These are phyloP conservation scores for Hemiscyllium ocellatum DNA, from an alignment of 2,113 vertebrate species.

Conservation along the genomic window DNA sequence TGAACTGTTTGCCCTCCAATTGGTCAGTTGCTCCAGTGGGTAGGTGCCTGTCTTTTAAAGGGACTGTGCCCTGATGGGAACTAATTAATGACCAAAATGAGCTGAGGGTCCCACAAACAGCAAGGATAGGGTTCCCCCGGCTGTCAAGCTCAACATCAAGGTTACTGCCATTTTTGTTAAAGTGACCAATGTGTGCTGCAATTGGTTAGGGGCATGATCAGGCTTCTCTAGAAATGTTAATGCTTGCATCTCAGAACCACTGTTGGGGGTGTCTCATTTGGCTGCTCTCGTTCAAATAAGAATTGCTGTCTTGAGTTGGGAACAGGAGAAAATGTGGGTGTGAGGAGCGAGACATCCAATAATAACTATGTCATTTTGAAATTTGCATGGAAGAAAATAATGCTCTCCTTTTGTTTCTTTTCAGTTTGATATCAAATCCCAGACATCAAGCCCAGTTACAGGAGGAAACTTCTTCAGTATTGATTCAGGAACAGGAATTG, in stretches of 20 bases:
- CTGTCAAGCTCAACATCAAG: no score
- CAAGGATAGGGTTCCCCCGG: no score
- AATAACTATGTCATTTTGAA: not conserved
- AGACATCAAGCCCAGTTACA: not conserved
- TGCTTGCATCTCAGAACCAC: not conserved
- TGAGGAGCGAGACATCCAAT: not conserved
- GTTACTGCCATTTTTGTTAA: not conserved
- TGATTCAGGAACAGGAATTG: conserved; percentile 20
- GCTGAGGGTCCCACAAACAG: no score
- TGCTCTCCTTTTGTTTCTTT: not conserved
- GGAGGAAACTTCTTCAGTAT: conserved; percentile 20
- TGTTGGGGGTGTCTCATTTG: not conserved
- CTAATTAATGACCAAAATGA: no score
- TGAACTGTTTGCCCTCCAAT: no score
- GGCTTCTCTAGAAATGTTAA: not conserved
- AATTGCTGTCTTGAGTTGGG: not conserved
- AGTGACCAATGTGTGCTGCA: not conserved
- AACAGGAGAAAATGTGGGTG: not conserved
- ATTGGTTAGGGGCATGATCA: not conserved
- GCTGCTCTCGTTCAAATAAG: not conserved
- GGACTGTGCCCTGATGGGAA: no score
- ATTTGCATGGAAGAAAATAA: not conserved
- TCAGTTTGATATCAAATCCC: conserved; percentile 24
- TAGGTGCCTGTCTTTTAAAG: no score
- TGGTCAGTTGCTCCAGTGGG: no score